Evolutionary conservation across 1,140 invertebrate species (phyloP).

Genomic region (Orussus abietinus): DNA sequence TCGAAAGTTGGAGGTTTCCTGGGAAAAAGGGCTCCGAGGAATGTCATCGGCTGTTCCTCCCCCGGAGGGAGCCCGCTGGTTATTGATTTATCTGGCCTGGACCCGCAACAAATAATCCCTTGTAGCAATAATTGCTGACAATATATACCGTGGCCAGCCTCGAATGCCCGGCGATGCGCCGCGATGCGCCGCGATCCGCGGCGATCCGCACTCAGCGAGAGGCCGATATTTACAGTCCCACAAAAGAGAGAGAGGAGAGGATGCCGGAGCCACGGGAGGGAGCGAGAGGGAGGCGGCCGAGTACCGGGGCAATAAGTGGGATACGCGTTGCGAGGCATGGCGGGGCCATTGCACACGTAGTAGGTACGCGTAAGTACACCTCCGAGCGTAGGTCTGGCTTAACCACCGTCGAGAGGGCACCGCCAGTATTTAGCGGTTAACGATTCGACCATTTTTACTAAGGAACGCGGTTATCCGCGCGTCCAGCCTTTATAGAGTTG

Average conservation of each 20-base stretch:
- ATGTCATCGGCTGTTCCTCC: not conserved
- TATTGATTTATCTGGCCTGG: conserved; percentile 24
- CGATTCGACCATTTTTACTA: conserved; percentile 24
- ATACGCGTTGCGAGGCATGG: too few relatives aligned
- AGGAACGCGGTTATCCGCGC: conserved; percentile 21
- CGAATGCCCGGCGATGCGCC: not conserved
- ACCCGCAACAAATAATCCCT: conserved; percentile 25
- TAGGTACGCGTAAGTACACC: too few relatives aligned
- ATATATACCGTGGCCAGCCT: conserved; percentile 21
- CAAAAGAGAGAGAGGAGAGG: too few relatives aligned
- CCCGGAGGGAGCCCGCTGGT: conserved; percentile 4
- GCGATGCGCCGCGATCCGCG: too few relatives aligned
- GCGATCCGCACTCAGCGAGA: too few relatives aligned
- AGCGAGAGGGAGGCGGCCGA: not conserved
- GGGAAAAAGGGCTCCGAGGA: not conserved
- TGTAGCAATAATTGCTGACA: conserved; percentile 30
- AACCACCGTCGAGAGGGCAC: not conserved
- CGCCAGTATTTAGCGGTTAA: conserved; percentile 26
- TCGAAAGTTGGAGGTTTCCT: too few relatives aligned
- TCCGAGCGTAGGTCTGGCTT: not conserved
- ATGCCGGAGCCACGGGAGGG: too few relatives aligned
- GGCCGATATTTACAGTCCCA: conserved; percentile 1
- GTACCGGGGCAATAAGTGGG: not conserved
- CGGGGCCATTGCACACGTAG: too few relatives aligned
- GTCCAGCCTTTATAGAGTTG: conserved; percentile 36